Evolutionary conservation across 2,113 vertebrate species (phyloP).

Genomic region (Taxidea taxus): DNA sequence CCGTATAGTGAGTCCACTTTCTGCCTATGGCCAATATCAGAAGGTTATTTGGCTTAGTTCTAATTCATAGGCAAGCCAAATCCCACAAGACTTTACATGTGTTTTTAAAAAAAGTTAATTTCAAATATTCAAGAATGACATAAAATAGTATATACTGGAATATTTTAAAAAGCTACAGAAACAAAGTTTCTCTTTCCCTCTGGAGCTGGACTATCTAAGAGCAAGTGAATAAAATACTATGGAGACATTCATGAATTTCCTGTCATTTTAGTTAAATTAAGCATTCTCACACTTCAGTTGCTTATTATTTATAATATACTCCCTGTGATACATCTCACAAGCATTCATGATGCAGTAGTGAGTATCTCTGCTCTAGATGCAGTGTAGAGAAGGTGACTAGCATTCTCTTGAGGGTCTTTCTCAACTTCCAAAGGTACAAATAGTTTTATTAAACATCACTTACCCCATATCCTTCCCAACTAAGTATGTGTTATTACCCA

Average conservation of each 20-base stretch:
- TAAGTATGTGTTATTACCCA: neutral
- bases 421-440: neutral
- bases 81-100: neutral
- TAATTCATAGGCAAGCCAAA: neutral
- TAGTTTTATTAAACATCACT: neutral
- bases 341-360: neutral
- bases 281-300: neutral
- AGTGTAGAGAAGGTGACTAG: neutral
- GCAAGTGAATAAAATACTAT: neutral
- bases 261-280: conserved; percentile 18
- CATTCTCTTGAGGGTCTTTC: neutral
- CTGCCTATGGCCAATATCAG: neutral
- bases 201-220: neutral
- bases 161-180: neutral
- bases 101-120: neutral
- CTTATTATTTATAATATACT: neutral
- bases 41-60: neutral
- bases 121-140: neutral
- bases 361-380: neutral
- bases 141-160: neutral
- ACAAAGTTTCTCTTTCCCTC: neutral
- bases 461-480: neutral
- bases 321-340: neutral
- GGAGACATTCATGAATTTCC: neutral
- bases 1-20: neutral